Evolutionary conservation across 1,140 invertebrate species (phyloP).

Genomic region (Drosophila pachea): DNA sequence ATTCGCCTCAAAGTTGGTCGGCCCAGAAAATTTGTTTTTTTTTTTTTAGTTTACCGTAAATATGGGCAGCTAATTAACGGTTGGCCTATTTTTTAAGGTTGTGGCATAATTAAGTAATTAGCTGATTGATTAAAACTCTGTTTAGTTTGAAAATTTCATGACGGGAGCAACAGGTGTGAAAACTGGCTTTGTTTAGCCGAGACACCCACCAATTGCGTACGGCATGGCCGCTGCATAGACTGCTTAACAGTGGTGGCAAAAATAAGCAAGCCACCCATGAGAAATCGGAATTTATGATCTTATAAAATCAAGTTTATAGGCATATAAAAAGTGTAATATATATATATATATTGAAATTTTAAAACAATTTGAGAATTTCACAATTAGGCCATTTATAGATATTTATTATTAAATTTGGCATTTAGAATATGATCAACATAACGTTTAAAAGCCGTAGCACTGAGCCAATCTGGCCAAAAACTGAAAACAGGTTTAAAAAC

Average conservation of each 20-base stretch:
- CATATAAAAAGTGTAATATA: not conserved
- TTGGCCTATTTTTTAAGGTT: not conserved
- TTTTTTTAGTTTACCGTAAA: not conserved
- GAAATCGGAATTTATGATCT: not conserved
- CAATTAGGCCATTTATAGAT: conserved; percentile 39
- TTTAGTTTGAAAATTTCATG: not conserved
- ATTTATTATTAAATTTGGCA: conserved; percentile 57
- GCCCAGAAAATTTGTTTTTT: conserved; percentile 4
- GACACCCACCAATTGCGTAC: not conserved
- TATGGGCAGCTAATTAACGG: conserved; percentile 10
- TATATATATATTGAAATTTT: not conserved
- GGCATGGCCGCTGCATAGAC: not conserved
- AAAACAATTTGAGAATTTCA: conserved; percentile 6
- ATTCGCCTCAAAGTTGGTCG: conserved; percentile 1
- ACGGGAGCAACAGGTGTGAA: conserved; percentile 20
- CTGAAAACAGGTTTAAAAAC: conserved; percentile 29
- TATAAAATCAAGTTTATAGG: not conserved
- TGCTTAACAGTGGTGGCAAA: conserved; percentile 6
- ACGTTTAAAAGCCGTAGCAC: conserved; percentile 23
- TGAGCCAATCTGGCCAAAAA: conserved; percentile 16
- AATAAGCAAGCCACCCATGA: not conserved
- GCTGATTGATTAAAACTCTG: conserved; percentile 1
- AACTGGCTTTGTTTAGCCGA: not conserved
- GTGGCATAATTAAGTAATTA: conserved; percentile 32
- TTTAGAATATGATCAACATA: conserved; percentile 55